Base-by-base conservation (phyloP, 2,888 invertebrate genomes). In the Microctonus aethiopoides region DNA sequence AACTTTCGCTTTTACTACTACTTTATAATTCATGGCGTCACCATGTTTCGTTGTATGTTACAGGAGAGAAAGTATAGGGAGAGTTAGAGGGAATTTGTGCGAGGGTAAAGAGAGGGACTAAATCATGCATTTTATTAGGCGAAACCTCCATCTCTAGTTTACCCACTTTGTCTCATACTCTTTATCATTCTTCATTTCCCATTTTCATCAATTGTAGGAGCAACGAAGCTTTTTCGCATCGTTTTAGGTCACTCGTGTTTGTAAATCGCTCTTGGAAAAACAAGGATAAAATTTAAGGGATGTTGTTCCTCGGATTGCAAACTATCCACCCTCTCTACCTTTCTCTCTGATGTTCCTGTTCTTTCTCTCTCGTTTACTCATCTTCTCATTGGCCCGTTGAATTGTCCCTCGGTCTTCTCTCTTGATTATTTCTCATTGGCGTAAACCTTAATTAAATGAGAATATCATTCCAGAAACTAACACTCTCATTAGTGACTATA, bases 1-100 rank as follows among this genome's bases (percentile, higher is more conserved):
- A 85, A 86, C 84, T 86, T 86, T 86, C 85, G 85, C 86, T 85
- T 86, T 86, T 86, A 86, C 84, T 82, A 79, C 80, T 81, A 83
- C 83, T 86, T 83, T 84, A 86, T 86, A 86, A 86, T 86, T 86
- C 85, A 86, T 84, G 84, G 79, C 82, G 80, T 83, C 83, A 82
- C 80, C 79, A 76, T 77, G 76, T 75, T 64, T 76, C 72, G 74
- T 74, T 78, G 75, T 77, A 77, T 72, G 78, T 78, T 77, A 75
- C 79, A 74, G 68, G 76, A 75, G 78, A 78, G 77, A 76, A 78
- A 76, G 81, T 79, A 81, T 81, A 81, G 79, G 20, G 78, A 80
- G 82, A 80, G 78, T 73, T 71, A 68, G 71, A 66, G 72, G 22
- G 32, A 63, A 59, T 72, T 74, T 67, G 76, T 77, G 52, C 29